Base-by-base conservation (phyloP, 1,140 invertebrate species). In the Drosophila chauvacae region DNA sequence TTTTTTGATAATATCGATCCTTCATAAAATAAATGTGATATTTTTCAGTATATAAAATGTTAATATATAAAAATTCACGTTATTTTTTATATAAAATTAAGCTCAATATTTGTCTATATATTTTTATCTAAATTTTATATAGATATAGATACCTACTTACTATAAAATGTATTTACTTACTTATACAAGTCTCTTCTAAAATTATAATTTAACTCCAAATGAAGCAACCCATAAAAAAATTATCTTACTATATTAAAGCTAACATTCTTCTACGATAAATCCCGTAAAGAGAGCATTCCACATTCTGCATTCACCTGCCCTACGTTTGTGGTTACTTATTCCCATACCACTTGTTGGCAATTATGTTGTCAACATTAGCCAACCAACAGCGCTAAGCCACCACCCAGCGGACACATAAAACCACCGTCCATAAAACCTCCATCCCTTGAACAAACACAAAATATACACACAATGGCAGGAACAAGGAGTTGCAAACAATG, bases 381-480 rank as follows among this genome's bases (percentile, higher is more conserved):
- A 55, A 51, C 18, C 53, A 33, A 79, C 74, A 78, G 47, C 48
- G 76, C 47, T 53, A 28, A 42, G 28, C 23, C 18, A 45, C 75
- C 75, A 41, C 83, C 79, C 82, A 50, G 18, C 45, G 84, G 84
- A 80, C 57, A 30, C 68, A 80, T 80, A 88, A 83, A 85, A 80
- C 44, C 66, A 41, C 13, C 18, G 33, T 39, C 51, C 55, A 61
- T 61, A 44, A 61, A 56, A 23, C 14, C 35, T 26, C 53, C 26
- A 28, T 18, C 37, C 53, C 42, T 23, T 33, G 33, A 55, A 39
- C 18, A 45, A 53, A 45, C 33, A 73, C 39, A 57, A 53, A 68
- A 57, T 35, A 51, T 18, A 16, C 41, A 28, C 75, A 81, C 69
- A 85, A 87, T 69, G 66, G 47, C 47, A 48, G 23, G 30, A 33